These are phyloP conservation scores for Atta cephalotes DNA, from an alignment of 1,140 invertebrate species.

Conservation along the genomic window DNA sequence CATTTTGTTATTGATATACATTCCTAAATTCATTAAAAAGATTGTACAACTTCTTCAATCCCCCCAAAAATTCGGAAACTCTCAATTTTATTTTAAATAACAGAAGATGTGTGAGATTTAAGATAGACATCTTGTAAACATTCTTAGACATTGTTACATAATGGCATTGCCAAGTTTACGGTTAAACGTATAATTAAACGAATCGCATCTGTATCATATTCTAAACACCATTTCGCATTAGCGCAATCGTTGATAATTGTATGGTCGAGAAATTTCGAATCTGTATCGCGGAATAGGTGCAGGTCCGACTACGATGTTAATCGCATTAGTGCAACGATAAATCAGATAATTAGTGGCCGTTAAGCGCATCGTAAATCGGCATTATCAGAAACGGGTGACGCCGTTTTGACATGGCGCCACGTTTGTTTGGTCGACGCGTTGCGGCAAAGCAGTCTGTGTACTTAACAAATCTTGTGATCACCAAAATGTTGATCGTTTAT, in stretches of 20 bases:
- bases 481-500: constrained; percentile 62
- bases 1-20: neutral
- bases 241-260: constrained; percentile 35
- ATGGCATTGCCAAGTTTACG: neutral
- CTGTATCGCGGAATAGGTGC: constrained; percentile 51
- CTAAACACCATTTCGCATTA: constrained; percentile 12
- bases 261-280: constrained; percentile 16
- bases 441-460: constrained; percentile 65
- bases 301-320: constrained; percentile 70
- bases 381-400: constrained; percentile 76
- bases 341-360: constrained; percentile 82
- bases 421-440: constrained; percentile 72
- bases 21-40: constrained; percentile 6
- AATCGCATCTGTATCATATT: constrained; percentile 23
- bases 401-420: constrained; percentile 66
- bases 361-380: constrained; percentile 82
- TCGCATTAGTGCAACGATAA: constrained; percentile 81
- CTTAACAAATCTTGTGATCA: constrained; percentile 71
- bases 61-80: neutral
- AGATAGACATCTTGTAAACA: neutral
- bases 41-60: neutral
- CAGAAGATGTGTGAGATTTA: neutral
- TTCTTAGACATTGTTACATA: neutral
- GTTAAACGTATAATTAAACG: constrained; percentile 15
- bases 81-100: neutral